Conservation (phyloP, 2,113 vertebrate species). For the Eolophus roseicapilla region DNA sequence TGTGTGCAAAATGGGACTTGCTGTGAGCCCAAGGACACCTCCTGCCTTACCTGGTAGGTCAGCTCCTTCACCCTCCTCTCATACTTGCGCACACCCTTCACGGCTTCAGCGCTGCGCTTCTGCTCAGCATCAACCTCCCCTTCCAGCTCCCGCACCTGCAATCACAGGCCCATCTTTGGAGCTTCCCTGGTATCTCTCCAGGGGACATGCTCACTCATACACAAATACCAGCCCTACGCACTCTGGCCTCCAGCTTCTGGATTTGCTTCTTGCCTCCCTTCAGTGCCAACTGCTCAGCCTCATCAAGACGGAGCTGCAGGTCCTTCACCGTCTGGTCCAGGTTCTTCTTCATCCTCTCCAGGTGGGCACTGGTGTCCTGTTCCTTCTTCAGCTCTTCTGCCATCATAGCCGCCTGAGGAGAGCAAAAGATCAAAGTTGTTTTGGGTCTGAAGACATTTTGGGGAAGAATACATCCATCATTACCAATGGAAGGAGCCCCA, state of each 20-base stretch:
- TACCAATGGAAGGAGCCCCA: slow-evolving; percentile 19
- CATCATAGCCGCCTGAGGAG: slow-evolving; percentile 83
- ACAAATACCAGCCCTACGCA: slow-evolving; percentile 28
- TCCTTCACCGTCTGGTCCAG: too few species aligned
- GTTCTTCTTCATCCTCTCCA: too few species aligned
- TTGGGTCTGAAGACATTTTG: too few species aligned
- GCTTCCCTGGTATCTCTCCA: too few species aligned
- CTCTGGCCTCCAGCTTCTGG: slow-evolving; percentile 85
- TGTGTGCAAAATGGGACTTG: too few species aligned
- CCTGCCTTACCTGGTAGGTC: slow-evolving; percentile 75
- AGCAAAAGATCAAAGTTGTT: neutral
- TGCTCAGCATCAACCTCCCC: neutral
- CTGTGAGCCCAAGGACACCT: neutral
- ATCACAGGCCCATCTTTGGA: too few species aligned
- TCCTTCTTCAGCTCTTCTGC: slow-evolving; percentile 94
- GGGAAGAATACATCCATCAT: too few species aligned
- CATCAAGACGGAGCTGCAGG: too few species aligned
- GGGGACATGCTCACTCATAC: too few species aligned
- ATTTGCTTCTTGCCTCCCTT: slow-evolving; percentile 87
- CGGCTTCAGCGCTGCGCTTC: slow-evolving; percentile 47
- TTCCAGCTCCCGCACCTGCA: neutral
- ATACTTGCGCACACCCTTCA: slow-evolving; percentile 83
- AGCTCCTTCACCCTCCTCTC: slow-evolving; percentile 85
- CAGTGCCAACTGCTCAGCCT: slow-evolving; percentile 26
- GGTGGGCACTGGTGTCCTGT: slow-evolving; percentile 89